Base-by-base conservation (phyloP, 2,113 vertebrate genomes). In the Sciurus niger region DNA sequence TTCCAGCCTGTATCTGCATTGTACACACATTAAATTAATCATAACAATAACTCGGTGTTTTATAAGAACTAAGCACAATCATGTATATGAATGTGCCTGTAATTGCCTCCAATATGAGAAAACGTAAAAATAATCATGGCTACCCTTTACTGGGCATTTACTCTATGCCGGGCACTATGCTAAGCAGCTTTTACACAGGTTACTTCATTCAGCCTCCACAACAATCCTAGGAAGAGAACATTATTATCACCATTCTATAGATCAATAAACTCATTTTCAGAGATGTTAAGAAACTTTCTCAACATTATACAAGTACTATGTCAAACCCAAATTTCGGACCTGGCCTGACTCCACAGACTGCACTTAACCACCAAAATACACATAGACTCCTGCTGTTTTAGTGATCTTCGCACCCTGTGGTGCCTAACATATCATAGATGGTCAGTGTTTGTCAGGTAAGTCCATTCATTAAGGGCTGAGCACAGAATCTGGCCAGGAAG, bases 231-330 rank as follows among this genome's bases (percentile, higher is more conserved):
- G 34, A 60, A 93, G 40, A n/a, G 11, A 93, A 34, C 65, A 51
- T 43, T 18, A 51, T n/a, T 60, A 16, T 51, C 46, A 95, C 18
- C 67, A 70, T 90, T 77, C 87, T 53, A 83, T 9, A 83, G 89
- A 86, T 90, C 79, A 37, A 13, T 67, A 86, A 60, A 30, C 28
- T 95, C 25, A 32, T 82, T 65, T 89, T 92, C n/a, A 72, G 53
- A 93, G 37, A 76, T n/a, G 40, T 84, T 79, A 76, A 91, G 88
- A 74, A 68, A 96, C 28, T 67, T 79, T 79, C 63, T 48, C 28
- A 87, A 37, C 43, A 25, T 48, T 48, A 68, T 37, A 77, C 25
- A 82, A 60, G 43, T 63, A 53, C 6, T 78, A 65, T 89, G 25
- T 73, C 40, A 79, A 88, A 63, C 65, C 9, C 78, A 95, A 34